Percentiles rank a stretch among this genome's conserved stretches.
phyloP scores from a whole-genome alignment of 2,113 vertebrate species.

The Poicephalus gulielmi region DNA sequence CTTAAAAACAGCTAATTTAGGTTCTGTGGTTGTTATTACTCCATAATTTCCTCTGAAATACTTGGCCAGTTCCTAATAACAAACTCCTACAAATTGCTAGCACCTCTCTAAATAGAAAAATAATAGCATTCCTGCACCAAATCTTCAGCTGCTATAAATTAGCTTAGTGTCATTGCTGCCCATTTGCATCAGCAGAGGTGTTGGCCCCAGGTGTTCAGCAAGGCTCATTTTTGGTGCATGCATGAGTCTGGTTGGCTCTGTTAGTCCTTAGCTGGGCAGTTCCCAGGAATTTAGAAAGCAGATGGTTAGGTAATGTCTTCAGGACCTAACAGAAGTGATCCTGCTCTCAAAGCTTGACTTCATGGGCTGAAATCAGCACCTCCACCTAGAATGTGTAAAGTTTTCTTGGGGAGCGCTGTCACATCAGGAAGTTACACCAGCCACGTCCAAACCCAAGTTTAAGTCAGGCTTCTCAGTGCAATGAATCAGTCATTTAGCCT shows the following conservation, averaged over 20 bases:
- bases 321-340: not conserved
- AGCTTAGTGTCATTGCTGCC: not conserved
- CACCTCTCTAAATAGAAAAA: conserved; percentile 39
- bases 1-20: conserved; percentile 59
- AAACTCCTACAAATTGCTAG: conserved; percentile 43
- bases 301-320: conserved; percentile 35
- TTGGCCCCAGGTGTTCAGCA: conserved; percentile 14
- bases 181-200: conserved; percentile 19
- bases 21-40: conserved; percentile 51
- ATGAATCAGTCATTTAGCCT: not conserved
- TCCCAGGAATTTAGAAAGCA: not conserved
- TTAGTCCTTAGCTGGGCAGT: not conserved
- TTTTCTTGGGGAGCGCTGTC: not conserved
- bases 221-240: not conserved
- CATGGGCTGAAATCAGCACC: not conserved
- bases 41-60: conserved; percentile 52
- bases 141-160: conserved; percentile 15
- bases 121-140: not conserved
- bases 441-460: not conserved
- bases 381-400: not conserved
- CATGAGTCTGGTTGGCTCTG: not conserved
- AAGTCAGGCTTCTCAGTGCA: not conserved
- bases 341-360: not conserved
- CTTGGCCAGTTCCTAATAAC: conserved; percentile 35
- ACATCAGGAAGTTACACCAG: accelerated